Percentiles rank a stretch among this genome's conserved stretches.
These are phyloP conservation scores for Autographa gamma DNA, from an alignment of 2,888 invertebrate genomes.

Conservation along the genomic window DNA sequence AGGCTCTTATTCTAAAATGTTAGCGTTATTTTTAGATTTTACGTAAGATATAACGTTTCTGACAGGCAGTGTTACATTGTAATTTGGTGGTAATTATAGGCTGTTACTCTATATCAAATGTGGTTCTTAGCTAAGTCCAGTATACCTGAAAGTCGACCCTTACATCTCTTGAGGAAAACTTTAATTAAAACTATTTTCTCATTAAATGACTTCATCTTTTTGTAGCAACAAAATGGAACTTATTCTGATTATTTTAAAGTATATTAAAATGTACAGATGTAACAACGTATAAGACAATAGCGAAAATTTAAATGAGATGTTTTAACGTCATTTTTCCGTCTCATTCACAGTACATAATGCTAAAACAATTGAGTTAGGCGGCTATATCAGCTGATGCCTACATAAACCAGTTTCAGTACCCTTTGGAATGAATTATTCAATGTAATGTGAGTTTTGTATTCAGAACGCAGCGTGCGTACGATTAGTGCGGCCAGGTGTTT, in stretches of 20 bases:
- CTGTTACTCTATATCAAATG: too few relatives aligned
- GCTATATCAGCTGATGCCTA: conserved; percentile 30
- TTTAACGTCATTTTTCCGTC: conserved; percentile 17
- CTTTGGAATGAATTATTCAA: conserved; percentile 68
- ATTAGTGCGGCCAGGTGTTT: conserved; percentile 44
- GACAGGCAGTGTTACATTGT: too few relatives aligned
- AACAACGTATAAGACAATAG: background rate
- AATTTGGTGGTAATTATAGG: too few relatives aligned
- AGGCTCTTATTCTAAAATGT: background rate
- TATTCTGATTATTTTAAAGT: background rate
- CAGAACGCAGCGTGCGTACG: conserved; percentile 46
- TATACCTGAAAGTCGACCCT: too few relatives aligned
- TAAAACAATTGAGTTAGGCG: conserved; percentile 48
- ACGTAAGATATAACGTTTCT: too few relatives aligned
- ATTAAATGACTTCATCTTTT: too few relatives aligned
- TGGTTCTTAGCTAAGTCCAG: too few relatives aligned
- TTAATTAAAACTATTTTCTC: too few relatives aligned
- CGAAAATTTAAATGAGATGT: conserved; percentile 22
- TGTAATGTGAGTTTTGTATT: conserved; percentile 65
- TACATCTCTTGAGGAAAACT: too few relatives aligned
- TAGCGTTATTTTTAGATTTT: background rate
- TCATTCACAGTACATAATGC: conserved; percentile 33
- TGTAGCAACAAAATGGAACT: background rate
- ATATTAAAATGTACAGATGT: background rate
- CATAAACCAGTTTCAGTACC: conserved; percentile 40